Evolutionary conservation across 1,140 invertebrate genomes (phyloP), one percentile per base, ranked within the genome.

Genomic region (Brachystomella parvula): DNA sequence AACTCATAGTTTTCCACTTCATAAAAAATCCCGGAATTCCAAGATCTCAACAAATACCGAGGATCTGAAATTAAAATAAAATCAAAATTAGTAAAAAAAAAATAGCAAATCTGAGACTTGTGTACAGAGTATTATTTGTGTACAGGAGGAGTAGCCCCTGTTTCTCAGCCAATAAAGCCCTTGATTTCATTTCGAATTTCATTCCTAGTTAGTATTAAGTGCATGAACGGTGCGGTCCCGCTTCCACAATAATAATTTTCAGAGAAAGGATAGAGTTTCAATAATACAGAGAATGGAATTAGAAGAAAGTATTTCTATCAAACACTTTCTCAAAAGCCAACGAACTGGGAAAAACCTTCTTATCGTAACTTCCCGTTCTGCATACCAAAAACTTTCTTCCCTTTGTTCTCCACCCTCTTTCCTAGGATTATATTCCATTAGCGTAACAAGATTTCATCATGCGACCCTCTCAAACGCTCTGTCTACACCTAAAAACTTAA

Each of bases 1-100:
- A 89, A 80, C 86, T 85, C 85, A 87, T 86, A n/a, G 53, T 68
- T 61, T 59, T 49, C 66, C 62, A 68, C 62, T 68, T 64, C 66
- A 68, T 68, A 56, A 17, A 64, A 31, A 49, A 53, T 19, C 9
- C n/a, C 9, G n/a, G 9, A 44, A 9, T 44, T n/a, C n/a, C n/a
- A n/a, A n/a, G n/a, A 44, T 26, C 24, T 15, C 49, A 53, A 53
- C 49, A 53, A 53, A 15, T 12, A 53, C 49, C 21, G 12, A 17
- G 49, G 24, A 53, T 53, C 49, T 53, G 49, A 53, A 53, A 53
- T 19, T 6, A 53, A 53, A 53, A 53, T 17, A 6, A 26, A 19
- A 53, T 44, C n/a, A 44, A 44, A 44, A 12, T 44, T 44, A n/a
- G n/a, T n/a, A 9, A 44, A 9, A n/a, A 9, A 9, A 12, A 9